phyloP scores from a whole-genome alignment of 2,797 vertebrate species.

The Echiichthys vipera region DNA sequence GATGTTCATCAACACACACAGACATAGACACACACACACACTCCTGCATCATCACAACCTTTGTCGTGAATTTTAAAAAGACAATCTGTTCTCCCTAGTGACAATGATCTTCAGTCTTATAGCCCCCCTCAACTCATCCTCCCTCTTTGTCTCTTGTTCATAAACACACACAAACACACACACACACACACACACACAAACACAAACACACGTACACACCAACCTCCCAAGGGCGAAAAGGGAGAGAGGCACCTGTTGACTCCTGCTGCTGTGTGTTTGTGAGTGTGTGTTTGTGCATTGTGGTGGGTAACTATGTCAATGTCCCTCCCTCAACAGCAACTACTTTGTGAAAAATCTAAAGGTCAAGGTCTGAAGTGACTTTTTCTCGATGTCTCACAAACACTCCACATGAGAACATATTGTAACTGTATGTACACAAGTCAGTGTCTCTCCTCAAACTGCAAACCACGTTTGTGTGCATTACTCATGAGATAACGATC shows the following conservation, averaged over 20 bases:
- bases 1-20: constrained; percentile 1
- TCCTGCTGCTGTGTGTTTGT: background rate
- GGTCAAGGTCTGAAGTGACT: background rate
- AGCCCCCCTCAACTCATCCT: background rate
- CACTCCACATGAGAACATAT: too few species aligned
- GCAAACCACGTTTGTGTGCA: too few species aligned
- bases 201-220: constrained; percentile 10
- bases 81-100: constrained; percentile 39
- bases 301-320: background rate
- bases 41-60: constrained; percentile 13
- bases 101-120: constrained; percentile 8
- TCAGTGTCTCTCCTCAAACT: too few species aligned
- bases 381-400: too few species aligned
- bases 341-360: background rate
- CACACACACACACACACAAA: constrained; percentile 17
- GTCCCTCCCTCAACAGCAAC: background rate
- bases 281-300: background rate
- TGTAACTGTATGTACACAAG: background rate
- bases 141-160: background rate
- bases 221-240: constrained; percentile 37
- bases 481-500: too few species aligned
- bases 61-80: constrained; percentile 55
- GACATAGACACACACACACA: background rate
- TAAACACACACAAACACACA: constrained; percentile 11
- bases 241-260: constrained; percentile 54